Percentiles rank a stretch among this genome's conserved stretches.
Evolutionary conservation across 1,140 invertebrate genomes (phyloP).

Genomic region (Phenacoccus solenopsis): DNA sequence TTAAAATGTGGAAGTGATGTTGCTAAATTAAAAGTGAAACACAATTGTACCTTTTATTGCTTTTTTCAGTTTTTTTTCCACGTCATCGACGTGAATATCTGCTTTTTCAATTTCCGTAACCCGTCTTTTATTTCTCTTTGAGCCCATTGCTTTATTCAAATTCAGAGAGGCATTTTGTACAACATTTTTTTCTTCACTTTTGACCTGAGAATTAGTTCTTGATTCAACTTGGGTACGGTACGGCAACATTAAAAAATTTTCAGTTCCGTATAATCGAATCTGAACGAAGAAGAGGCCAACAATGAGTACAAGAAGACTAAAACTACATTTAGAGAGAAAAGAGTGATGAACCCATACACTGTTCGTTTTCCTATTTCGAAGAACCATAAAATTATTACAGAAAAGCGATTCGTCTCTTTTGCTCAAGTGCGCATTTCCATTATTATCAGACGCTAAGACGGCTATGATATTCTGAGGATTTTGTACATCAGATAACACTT

Average conservation of each 20-base stretch:
- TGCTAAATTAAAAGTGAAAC: no score
- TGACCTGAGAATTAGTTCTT: not conserved
- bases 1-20: no score
- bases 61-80: not conserved
- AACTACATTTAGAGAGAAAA: no score
- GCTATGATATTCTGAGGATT: not conserved
- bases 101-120: not conserved
- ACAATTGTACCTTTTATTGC: not conserved
- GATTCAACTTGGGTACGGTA: not conserved
- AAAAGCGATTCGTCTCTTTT: not conserved
- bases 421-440: not conserved
- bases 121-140: not conserved
- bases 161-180: not conserved
- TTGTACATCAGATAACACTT: not conserved
- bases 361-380: not conserved
- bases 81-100: not conserved
- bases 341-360: no score
- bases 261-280: not conserved
- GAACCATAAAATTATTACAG: not conserved
- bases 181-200: not conserved
- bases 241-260: not conserved
- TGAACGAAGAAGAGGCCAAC: no score
- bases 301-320: no score
- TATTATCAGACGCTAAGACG: not conserved
- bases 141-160: not conserved